Base-by-base conservation (phyloP, 2,888 invertebrate genomes). In the Aethes cnicana region DNA sequence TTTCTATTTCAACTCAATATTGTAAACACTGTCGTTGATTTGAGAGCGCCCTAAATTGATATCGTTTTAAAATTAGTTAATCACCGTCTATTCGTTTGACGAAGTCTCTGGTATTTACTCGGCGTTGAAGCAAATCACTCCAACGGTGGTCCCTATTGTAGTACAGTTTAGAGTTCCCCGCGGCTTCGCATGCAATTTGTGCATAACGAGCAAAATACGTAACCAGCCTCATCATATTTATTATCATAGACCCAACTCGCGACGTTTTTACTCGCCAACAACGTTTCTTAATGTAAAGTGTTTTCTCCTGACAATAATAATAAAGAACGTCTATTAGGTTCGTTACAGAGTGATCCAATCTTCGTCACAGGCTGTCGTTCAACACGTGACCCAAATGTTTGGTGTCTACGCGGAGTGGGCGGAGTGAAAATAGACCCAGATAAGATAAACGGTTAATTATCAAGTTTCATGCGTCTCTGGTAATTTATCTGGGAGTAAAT, bases 381-480 rank as follows among this genome's bases (percentile, higher is more conserved):
- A 63, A 62, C 64, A 54, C 52, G 52, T 65, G 63, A 64, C 65
- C 69, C 63, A 66, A 65, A 66, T 70, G 60, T 58, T 58, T 55
- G 62, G 60, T 61, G 63, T 63, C 37, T 37, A 35, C 5, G 18
- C 18, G 12, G 66, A 73, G 72, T 79, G 72, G 77, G 79, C 68
- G 79, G 70, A 72, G 76, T 58, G 70, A 77, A 77, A 77, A 77
- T 77, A 71, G 74, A 69, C 66, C 58, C 64, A 84, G 84, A 87
- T 87, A 86, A 86, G 82, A 81, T 81, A 75, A 78, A 77, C 72
- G 69, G 69, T 74, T 81, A 86, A 84, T 86, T 87, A 87, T 77
- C 79, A 84, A 84, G 84, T 81, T 86, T 84, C 72, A 82, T 79
- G 77, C 74, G 69, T 77, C 77, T 74, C 70, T 74, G 59, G 68